Evolutionary conservation across 2,888 invertebrate species (phyloP), one percentile per base, ranked within the genome.

Genomic region (Stenodera caucasica): DNA sequence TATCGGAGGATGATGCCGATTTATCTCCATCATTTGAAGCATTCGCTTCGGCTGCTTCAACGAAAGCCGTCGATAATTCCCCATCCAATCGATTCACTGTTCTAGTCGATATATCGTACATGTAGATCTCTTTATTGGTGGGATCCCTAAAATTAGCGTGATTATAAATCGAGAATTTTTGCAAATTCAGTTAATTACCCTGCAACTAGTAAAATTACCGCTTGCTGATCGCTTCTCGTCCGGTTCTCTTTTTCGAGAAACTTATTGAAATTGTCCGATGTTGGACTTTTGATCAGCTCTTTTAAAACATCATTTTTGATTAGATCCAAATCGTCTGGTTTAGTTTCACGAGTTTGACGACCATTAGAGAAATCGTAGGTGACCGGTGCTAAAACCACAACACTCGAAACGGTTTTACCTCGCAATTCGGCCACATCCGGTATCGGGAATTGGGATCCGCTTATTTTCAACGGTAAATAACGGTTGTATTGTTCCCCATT

Each of bases 21-120:
- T 57, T 33, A 33, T 63, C 57, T n/a, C 88, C 57, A 21, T 67
- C 64, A 9, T 60, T 66, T 1, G 50, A 81, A 8, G 92, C 88
- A 79, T 94, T 94, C 68, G 90, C 91, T 81, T 93, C 93, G 21
- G 94, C 94, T 49, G 92, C 93, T 75, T 91, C 90, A 1, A 93
- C 92, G 72, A 94, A 94, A 35, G 93, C 91, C 54, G 88, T 86
- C 4, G 93, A 93, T 54, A 94, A 82, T 73, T 92, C 92, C 1
- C 94, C 93, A 67, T 86, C 88, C 21, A 94, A 81, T 79, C 89
- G 91, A 78, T 87, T 92, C 2, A 92, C 90, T 40, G 84, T 86
- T 72, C 89, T 86, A 3, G 89, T 87, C 63, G 84, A 81, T 49
- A 92, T 87, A 75, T 94, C 93, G 77, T 92, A 93, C 93, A 94